phyloP scores from a whole-genome alignment of 2,113 vertebrate genomes.

The Campylomormyrus numenius region DNA sequence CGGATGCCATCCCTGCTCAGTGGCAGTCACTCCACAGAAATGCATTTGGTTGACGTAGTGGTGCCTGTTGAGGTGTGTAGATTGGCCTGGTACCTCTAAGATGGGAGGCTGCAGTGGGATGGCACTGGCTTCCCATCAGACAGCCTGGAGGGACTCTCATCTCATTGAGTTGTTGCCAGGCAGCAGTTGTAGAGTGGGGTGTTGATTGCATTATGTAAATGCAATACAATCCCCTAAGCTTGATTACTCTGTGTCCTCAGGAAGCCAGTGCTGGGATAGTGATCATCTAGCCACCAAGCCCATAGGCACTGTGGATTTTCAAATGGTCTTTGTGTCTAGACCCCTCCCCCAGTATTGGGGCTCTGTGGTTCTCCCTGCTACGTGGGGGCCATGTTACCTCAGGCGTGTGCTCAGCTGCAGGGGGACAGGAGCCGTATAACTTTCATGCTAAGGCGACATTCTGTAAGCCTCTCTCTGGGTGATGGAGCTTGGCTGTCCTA shows the following conservation, averaged over 20 bases:
- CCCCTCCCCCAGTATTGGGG: not conserved
- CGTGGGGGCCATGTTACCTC: not conserved
- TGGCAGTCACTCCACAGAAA: not conserved
- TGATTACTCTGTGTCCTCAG: not conserved
- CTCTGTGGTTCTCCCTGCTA: not conserved
- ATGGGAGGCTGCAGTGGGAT: not conserved
- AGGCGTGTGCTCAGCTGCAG: not conserved
- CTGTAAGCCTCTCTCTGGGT: not conserved
- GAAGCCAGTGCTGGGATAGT: not conserved
- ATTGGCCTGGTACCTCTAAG: not conserved
- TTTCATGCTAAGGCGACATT: not conserved
- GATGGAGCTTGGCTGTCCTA: not conserved
- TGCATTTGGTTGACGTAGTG: not conserved
- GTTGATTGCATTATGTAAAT: constrained; percentile 1
- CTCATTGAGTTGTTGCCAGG: not conserved
- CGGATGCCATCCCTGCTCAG: not conserved
- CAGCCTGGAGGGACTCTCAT: not conserved
- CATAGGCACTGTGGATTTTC: not conserved
- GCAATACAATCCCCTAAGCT: not conserved
- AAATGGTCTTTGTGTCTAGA: not conserved
- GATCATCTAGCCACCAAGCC: not conserved
- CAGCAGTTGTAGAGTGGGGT: not conserved
- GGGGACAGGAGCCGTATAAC: not conserved
- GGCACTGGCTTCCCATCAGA: not conserved
- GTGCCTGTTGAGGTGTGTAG: not conserved